phyloP scores from a whole-genome alignment of 2,797 vertebrate genomes.

The Mallotus villosus region DNA sequence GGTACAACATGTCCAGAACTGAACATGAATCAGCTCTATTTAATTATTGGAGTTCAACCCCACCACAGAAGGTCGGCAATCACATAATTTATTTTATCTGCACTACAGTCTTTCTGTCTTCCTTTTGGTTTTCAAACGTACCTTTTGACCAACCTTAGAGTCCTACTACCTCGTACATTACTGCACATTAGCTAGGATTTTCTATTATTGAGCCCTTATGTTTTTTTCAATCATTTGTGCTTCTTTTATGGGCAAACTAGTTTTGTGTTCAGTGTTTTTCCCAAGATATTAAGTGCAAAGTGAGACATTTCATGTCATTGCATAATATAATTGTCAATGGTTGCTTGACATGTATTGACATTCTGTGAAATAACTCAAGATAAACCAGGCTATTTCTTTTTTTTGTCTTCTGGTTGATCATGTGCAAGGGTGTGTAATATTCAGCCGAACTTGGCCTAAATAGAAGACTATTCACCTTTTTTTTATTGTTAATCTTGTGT shows the following conservation, averaged over 20 bases:
- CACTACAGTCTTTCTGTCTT: not conserved
- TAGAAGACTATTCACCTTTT: conserved; percentile 1
- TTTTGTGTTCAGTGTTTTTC: conserved; percentile 7
- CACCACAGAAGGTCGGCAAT: no score
- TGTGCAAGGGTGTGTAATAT: conserved; percentile 22
- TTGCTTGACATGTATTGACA: no score
- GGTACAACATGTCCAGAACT: no score
- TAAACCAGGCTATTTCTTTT: not conserved
- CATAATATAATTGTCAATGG: no score
- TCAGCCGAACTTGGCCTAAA: conserved; percentile 26
- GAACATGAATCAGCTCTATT: no score
- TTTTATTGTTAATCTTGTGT: conserved; percentile 6
- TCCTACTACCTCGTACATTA: conserved; percentile 51
- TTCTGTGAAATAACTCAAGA: not conserved
- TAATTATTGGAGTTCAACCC: no score
- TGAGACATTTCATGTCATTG: no score
- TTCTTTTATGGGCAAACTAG: not conserved
- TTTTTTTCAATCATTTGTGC: not conserved
- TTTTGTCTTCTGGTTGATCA: not conserved
- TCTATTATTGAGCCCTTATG: conserved; percentile 23
- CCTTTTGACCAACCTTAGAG: conserved; percentile 7
- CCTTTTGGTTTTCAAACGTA: conserved; percentile 9
- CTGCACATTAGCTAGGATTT: conserved; percentile 20
- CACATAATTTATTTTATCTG: not conserved
- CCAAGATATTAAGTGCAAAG: not conserved